Evolutionary conservation across 2,888 invertebrate species (phyloP).

Genomic region (Pristionchus entomophagus): DNA sequence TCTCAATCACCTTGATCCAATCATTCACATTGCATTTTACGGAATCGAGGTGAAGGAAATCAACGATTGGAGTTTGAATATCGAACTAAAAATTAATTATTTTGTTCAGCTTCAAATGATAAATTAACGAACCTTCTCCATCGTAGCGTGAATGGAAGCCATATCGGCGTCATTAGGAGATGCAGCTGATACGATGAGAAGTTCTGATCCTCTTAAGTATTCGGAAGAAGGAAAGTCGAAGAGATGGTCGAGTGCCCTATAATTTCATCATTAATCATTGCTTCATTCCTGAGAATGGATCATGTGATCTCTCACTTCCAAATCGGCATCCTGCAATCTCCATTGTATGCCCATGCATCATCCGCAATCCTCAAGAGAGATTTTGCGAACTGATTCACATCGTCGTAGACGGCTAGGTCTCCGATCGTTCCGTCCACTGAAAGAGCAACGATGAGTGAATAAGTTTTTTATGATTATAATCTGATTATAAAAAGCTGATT

Average conservation of each 20-base stretch:
- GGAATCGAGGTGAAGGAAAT: slow-evolving; percentile 3
- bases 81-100: slow-evolving; percentile 14
- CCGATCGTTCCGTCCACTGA: not conserved
- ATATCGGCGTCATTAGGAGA: not conserved
- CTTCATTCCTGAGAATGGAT: not conserved
- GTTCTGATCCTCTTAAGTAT: slow-evolving; percentile 1
- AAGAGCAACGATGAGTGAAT: not conserved
- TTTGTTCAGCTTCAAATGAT: not conserved
- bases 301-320: not conserved
- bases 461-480: too few relatives aligned
- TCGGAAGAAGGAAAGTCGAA: not conserved
- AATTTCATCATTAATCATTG: not conserved
- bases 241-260: not conserved
- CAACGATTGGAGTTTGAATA: slow-evolving; percentile 28
- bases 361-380: not conserved
- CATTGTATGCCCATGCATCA: not conserved
- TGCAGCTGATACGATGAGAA: not conserved
- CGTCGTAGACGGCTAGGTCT: not conserved
- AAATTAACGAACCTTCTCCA: not conserved
- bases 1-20: not conserved
- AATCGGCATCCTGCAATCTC: not conserved
- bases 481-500: not conserved
- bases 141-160: not conserved
- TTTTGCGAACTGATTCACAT: not conserved
- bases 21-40: not conserved